Evolutionary conservation across 2,113 vertebrate genomes (phyloP).

Genomic region (Thalassarche chlororhynchos): DNA sequence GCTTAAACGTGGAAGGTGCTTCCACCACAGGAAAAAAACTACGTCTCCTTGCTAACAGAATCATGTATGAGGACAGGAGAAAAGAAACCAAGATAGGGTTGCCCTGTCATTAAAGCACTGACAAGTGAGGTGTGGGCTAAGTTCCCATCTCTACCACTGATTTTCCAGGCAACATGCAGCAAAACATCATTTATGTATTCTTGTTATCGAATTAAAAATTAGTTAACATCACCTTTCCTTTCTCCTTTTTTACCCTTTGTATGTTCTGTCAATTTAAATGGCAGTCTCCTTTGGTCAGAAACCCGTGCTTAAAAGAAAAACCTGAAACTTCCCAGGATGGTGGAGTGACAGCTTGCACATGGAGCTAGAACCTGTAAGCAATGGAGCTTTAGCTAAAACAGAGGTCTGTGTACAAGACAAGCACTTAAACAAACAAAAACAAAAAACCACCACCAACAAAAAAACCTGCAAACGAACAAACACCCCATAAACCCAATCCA

Average conservation of each 20-base stretch:
- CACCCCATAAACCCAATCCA: neutral
- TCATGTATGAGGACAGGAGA: neutral
- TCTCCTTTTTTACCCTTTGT: neutral
- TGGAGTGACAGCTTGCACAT: neutral
- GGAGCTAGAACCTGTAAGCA: neutral
- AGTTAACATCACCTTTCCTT: neutral
- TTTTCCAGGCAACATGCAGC: neutral
- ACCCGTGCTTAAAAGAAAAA: neutral
- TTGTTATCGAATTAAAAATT: neutral
- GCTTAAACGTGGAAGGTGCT: neutral
- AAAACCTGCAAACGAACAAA: neutral
- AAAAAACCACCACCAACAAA: too few species aligned
- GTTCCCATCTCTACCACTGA: neutral
- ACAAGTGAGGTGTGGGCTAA: neutral
- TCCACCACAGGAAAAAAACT: neutral
- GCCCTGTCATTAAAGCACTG: neutral
- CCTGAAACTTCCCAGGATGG: neutral
- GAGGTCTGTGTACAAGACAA: neutral
- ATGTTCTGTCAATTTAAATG: neutral
- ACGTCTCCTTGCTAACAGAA: neutral
- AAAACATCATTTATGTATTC: neutral
- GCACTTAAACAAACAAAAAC: neutral
- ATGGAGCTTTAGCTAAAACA: neutral
- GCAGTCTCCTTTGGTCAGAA: neutral
- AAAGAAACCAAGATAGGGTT: neutral